Base-by-base conservation (phyloP, 2,113 vertebrate species). In the Castor canadensis region DNA sequence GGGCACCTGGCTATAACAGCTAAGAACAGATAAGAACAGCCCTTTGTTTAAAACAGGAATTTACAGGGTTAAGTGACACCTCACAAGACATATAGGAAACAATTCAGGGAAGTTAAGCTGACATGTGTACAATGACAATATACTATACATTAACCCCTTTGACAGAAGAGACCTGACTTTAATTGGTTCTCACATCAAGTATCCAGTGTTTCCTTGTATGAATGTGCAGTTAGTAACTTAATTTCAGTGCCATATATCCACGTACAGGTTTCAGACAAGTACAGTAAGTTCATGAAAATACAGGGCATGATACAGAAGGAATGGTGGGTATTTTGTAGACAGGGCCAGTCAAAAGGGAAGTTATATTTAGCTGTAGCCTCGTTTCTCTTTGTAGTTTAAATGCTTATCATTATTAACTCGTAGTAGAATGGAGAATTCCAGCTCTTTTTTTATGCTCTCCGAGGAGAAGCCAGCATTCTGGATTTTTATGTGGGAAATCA, bases 281-380 rank as follows among this genome's bases (percentile, higher is more conserved):
- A 19, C 66, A 24, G 45, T 28, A 26, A 13, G 12, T 40, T 35
- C 43, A 32, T 10, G 20, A 22, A 47, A 40, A 82, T 17, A 19
- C 1, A 5, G 38, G 6, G 30, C 0, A 5, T 0, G 1, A 7
- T 10, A 3, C 16, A 35, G 3, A 5, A 7, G 16, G 24, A 17
- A 19, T 2, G 22, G 9, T 3, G 4, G 4, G 30, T 2, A 0
- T 16, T 1, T 12, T 54, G 20, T 0, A 3, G 54, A 43, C 3
- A 10, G 5, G 4, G 30, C 38, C 5, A 1, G 32, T 26, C 69
- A 5, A 6, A 64, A 40, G 35, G 4, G 75, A 40, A 16, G 10
- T 22, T 1, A 35, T 32, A 7, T 7, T 22, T 7, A 58, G 35
- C 45, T 16, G 6, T 17, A 10, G 5, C 6, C 5, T 4, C 40